Conservation (phyloP, 2,113 vertebrate species). For the Xyrauchen texanus region DNA sequence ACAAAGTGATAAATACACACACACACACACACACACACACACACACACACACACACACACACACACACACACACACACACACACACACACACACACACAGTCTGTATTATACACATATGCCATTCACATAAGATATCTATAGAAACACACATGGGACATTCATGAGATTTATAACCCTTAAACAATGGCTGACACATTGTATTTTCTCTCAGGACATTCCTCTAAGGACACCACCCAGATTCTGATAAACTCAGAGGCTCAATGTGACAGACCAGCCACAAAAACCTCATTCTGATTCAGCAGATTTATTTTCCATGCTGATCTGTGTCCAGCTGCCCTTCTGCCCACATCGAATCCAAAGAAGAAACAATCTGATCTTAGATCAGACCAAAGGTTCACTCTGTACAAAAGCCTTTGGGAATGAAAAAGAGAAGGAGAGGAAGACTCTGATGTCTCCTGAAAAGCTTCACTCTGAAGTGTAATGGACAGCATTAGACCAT, state of each 20-base stretch:
- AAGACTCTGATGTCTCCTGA: conserved; percentile 33
- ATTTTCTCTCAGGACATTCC: conserved; percentile 38
- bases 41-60: too few species aligned
- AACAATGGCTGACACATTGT: conserved; percentile 42
- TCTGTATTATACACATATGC: neutral
- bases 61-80: too few species aligned
- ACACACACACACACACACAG: too few species aligned
- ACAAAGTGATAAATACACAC: too few species aligned
- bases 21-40: too few species aligned
- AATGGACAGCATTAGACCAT: conserved; percentile 48
- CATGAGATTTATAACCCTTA: neutral
- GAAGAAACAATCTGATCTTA: neutral
- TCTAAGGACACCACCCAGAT: conserved; percentile 31
- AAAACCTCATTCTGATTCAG: conserved; percentile 21
- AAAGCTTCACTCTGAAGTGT: conserved; percentile 45
- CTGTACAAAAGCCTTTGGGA: neutral
- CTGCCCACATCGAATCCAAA: conserved; percentile 6
- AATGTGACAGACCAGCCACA: conserved; percentile 22
- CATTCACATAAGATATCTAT: neutral
- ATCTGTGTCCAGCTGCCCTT: neutral
- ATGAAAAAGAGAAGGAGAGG: neutral
- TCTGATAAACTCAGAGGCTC: conserved; percentile 29
- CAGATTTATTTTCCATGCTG: conserved; percentile 19
- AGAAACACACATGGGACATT: conserved; percentile 30
- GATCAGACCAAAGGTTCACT: neutral